Conservation (phyloP, 2,888 invertebrate species). For the Stenurella melanura region DNA sequence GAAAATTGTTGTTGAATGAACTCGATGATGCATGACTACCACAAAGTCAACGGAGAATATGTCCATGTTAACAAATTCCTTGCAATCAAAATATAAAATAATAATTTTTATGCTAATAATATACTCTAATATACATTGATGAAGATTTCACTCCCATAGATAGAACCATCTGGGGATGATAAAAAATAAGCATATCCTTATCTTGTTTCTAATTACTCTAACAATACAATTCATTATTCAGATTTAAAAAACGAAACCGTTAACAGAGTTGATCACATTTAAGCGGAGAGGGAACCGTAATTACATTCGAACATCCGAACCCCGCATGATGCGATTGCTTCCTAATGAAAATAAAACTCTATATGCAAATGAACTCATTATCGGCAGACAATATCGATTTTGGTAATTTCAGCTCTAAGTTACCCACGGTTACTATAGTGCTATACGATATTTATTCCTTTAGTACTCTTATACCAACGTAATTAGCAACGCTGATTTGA, state of each 20-base stretch:
- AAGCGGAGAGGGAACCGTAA: background rate
- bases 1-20: background rate
- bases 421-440: constrained; percentile 10
- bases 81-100: too few species aligned
- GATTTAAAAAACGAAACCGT: too few species aligned
- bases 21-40: too few species aligned
- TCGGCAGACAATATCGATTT: constrained; percentile 57
- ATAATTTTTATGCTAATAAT: too few species aligned
- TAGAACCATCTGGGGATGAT: too few species aligned
- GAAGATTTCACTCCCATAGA: too few species aligned
- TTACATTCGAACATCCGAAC: background rate
- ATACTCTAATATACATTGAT: too few species aligned
- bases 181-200: too few species aligned
- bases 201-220: too few species aligned
- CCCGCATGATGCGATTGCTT: background rate
- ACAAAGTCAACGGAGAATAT: too few species aligned
- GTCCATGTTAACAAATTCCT: too few species aligned
- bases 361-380: constrained; percentile 61
- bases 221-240: too few species aligned
- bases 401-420: constrained; percentile 39
- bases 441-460: constrained; percentile 21
- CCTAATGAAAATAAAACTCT: constrained; percentile 44
- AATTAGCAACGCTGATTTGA: background rate
- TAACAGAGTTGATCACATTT: background rate
- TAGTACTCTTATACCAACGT: background rate